phyloP scores from a whole-genome alignment of 1,140 invertebrate species.

The Aricia agestis region DNA sequence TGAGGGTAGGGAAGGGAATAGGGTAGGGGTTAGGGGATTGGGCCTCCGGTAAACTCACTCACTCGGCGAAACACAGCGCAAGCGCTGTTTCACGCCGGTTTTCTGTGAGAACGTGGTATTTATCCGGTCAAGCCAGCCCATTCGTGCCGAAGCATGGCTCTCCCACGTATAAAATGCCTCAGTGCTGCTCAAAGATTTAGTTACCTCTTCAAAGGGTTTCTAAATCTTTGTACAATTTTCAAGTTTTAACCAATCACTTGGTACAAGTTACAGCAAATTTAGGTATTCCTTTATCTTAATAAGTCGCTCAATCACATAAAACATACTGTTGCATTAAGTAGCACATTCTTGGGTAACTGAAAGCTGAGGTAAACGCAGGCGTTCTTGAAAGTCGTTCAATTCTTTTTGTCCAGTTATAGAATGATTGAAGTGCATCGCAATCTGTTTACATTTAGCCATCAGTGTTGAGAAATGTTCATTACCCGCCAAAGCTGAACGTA shows the following conservation, averaged over 20 bases:
- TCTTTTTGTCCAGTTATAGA: conserved; percentile 13
- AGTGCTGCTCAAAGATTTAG: conserved; percentile 25
- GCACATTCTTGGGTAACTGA: conserved; percentile 16
- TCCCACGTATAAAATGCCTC: no score
- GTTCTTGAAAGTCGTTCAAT: conserved; percentile 8
- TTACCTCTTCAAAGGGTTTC: conserved; percentile 28
- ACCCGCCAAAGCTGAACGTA: conserved; percentile 7
- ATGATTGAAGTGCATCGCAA: conserved; percentile 5
- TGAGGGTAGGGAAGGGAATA: no score
- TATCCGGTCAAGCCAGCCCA: no score
- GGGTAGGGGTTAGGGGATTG: no score
- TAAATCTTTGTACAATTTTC: conserved; percentile 21
- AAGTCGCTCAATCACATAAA: conserved; percentile 32
- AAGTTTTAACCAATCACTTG: conserved; percentile 24
- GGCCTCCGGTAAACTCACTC: no score
- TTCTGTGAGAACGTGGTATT: no score
- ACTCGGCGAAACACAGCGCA: no score
- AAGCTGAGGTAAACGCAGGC: conserved; percentile 2
- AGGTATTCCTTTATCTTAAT: conserved; percentile 28
- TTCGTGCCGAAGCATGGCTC: no score
- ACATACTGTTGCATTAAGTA: conserved; percentile 30
- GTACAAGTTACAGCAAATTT: conserved; percentile 18
- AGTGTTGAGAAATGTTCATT: neutral
- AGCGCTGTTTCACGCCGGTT: no score
- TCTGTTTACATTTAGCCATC: conserved; percentile 12